Evolutionary conservation across 2,113 vertebrate genomes (phyloP).

Genomic region (Conger conger): DNA sequence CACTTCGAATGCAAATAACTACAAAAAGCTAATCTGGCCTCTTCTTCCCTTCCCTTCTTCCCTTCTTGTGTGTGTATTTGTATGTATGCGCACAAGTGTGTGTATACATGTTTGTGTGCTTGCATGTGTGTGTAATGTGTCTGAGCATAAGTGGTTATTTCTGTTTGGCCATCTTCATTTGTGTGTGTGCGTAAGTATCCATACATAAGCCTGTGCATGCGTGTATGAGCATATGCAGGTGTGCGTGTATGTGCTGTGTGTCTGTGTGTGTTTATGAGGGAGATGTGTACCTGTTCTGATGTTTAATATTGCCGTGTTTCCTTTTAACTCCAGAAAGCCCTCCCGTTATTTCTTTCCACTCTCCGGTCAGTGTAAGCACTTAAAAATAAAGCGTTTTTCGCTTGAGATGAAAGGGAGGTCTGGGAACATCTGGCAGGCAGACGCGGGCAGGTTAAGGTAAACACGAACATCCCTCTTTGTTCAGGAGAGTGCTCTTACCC

Average conservation of each 20-base stretch:
- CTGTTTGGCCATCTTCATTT: neutral
- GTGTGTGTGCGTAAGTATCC: neutral
- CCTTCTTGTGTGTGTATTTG: too few relatives aligned
- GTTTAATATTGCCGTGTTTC: slow-evolving; percentile 10
- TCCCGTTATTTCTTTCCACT: slow-evolving; percentile 49
- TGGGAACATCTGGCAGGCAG: slow-evolving; percentile 74
- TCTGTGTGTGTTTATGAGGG: neutral
- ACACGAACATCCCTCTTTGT: slow-evolving; percentile 55
- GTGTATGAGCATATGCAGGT: neutral
- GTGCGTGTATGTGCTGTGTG: neutral
- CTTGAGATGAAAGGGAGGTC: slow-evolving; percentile 65
- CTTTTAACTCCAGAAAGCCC: neutral
- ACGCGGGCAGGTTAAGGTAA: slow-evolving; percentile 72
- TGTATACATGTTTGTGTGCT: neutral
- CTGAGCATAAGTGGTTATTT: neutral
- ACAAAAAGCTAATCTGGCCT: too few relatives aligned
- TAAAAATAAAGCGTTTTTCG: slow-evolving; percentile 56
- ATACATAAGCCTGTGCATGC: neutral
- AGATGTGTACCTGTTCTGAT: neutral
- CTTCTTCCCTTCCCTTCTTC: too few relatives aligned
- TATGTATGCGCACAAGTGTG: too few relatives aligned
- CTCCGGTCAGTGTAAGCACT: slow-evolving; percentile 46
- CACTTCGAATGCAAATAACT: too few relatives aligned
- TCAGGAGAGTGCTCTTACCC: slow-evolving; percentile 59
- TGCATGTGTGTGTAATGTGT: neutral